Evolutionary conservation across 2,888 invertebrate genomes (phyloP), one percentile per base, ranked within the genome.

Genomic region (Trichopria drosophilae): DNA sequence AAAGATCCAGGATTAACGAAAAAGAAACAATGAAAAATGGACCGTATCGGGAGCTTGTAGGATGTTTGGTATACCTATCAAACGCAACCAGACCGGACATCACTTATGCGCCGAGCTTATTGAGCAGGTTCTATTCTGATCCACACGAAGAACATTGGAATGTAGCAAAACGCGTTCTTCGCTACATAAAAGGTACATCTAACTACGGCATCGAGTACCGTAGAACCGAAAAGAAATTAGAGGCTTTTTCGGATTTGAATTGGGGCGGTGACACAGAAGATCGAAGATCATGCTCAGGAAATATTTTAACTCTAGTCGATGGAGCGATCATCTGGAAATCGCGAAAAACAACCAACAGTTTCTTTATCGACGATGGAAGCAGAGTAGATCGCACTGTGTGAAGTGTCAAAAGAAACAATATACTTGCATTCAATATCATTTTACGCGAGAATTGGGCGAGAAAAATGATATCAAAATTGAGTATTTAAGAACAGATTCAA

Each of bases 201-300:
- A 26, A 55, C 23, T 52, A 49, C 26, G 23, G 12, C 15, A 48
- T 49, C 19, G 24, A 12, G 7, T 56, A 56, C 19, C 15, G 57
- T 23, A 55, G 58, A 36, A 18, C 29, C 16, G 34, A 12, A 6
- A 34, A 53, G 26, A 15, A 22, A 10, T 12, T 61, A 0, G 28
- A 20, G 6, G 59, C 51, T 1, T 61, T 49, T 19, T 23, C 44
- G 2, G 59, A 59, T 24, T 58, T 59, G 0, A 57, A 61, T 32
- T 59, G 57, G 58, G 58, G 55, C 5, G 56, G 52, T n/a, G 53
- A 59, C 15, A 23, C 51, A 1, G 58, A 59, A 10, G 51, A 55
- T 16, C 19, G 53, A 4, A 41, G 24, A 29, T 56, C 56, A 3
- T 56, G 56, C 20, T 36, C 44, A 1, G 58, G 57, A 7, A 53